Evolutionary conservation across 2,888 invertebrate species (phyloP).

Genomic region (Hypolimnas misippus): DNA sequence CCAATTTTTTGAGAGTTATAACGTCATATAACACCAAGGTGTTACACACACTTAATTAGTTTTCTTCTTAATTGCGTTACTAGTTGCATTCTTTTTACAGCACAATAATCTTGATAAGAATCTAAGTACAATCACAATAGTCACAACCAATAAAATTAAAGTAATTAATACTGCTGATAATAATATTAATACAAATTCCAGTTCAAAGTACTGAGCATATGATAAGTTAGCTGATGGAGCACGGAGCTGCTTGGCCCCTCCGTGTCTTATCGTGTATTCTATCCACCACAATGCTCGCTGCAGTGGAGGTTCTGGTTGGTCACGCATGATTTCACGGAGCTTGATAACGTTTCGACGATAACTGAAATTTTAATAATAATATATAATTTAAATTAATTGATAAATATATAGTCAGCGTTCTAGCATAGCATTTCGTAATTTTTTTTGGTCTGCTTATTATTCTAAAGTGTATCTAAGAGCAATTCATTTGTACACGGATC

Average conservation of each 20-base stretch:
- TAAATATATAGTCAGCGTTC: too few species aligned
- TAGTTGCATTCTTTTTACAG: not conserved
- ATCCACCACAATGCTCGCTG: constrained; percentile 44
- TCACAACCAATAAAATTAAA: not conserved
- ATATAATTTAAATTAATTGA: too few species aligned
- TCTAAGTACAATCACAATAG: not conserved
- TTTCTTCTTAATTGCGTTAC: not conserved
- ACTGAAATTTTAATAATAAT: too few species aligned
- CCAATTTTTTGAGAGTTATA: too few species aligned
- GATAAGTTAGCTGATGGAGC: constrained; percentile 37
- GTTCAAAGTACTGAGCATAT: constrained; percentile 34
- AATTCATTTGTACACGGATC: too few species aligned
- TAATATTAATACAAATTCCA: constrained; percentile 6
- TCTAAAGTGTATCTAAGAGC: too few species aligned
- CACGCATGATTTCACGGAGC: constrained; percentile 33
- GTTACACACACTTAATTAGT: not conserved
- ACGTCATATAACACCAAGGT: too few species aligned
- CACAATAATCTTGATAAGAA: not conserved
- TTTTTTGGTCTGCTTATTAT: too few species aligned
- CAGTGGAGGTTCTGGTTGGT: constrained; percentile 36
- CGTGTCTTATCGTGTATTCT: constrained; percentile 40
- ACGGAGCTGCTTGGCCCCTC: constrained; percentile 36
- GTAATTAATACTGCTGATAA: not conserved
- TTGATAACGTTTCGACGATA: constrained; percentile 37
- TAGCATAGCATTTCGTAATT: too few species aligned